phyloP scores from a whole-genome alignment of 2,888 invertebrate genomes.

The Hydrotaea cyrtoneurina region DNA sequence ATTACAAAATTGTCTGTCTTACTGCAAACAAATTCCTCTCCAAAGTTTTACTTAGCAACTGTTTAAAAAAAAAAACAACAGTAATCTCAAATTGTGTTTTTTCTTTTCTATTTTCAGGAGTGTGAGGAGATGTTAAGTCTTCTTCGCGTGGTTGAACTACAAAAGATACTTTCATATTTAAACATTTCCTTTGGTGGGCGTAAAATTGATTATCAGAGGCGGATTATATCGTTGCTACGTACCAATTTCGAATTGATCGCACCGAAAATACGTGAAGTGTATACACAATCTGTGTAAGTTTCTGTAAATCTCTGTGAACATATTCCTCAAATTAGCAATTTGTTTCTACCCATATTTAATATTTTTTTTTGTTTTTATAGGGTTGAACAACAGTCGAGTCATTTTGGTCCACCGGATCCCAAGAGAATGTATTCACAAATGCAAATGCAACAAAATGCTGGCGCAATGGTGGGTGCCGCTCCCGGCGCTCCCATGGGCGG shows the following conservation, averaged over 20 bases:
- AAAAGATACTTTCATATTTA: constrained; percentile 90
- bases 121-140: constrained; percentile 80
- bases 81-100: background rate
- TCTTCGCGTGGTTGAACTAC: constrained; percentile 92
- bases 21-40: no score
- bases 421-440: constrained; percentile 80
- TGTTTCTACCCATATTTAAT: background rate
- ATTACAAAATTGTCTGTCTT: no score
- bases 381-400: constrained; percentile 69
- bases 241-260: constrained; percentile 83
- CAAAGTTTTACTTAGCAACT: no score
- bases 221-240: constrained; percentile 87
- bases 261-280: constrained; percentile 83
- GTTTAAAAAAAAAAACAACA: no score
- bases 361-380: constrained; percentile 48
- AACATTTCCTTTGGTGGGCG: constrained; percentile 90
- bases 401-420: constrained; percentile 74
- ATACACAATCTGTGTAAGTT: constrained; percentile 78
- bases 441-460: constrained; percentile 78
- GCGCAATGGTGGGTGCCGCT: constrained; percentile 72
- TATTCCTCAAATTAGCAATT: no score
- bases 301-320: constrained; percentile 33
- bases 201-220: constrained; percentile 89
- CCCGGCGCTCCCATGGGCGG: constrained; percentile 71
- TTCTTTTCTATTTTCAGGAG: constrained; percentile 72